Base-by-base conservation (phyloP, 2,113 vertebrate genomes). In the Spermophilus dauricus region DNA sequence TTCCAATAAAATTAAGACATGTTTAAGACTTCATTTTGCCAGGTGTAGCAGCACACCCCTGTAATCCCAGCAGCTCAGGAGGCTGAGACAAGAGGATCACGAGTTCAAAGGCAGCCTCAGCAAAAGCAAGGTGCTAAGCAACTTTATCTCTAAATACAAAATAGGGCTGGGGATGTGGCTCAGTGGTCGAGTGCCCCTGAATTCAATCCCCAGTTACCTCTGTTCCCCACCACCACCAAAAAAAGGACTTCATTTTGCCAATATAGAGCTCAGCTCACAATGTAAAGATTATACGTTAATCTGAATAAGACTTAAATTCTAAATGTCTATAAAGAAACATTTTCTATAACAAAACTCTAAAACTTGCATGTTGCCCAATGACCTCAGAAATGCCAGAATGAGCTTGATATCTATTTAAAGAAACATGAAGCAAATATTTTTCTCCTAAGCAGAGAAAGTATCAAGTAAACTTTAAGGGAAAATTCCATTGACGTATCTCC, bases 261-360 rank as follows among this genome's bases (percentile, higher is more conserved):
- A 89, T 63, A 63, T 9, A 75, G 53, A 92, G 28, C 34, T 92
- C 17, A 77, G 45, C 13, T 92, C 17, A 77, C 51, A 94, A 73
- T 53, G 20, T 18, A 76, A 95, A 76, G 69, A 80, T 42, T 89
- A 78, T 48, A 63, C 18, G 83, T 13, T 92, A 86, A 75, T 67
- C 51, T 80, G 37, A 97, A 84, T 91, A 92, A 92, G 14, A 12
- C 51, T 95, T 95, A 84, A 28, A 61, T 89, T 88, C 78, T 30
- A 94, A n/a, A 78, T 67, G 16, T 72, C 51, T 45, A 88, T 61
- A 48, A 94, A 84, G 61, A 96, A 89, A 96, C 26, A 97, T 51
- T 96, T 95, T 86, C 61, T 70, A 83, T 39, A 70, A 86, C 0
- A 42, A 88, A 30, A 82, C 14, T 86, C 48, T 91, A 92, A 73